Percentiles rank a stretch among this genome's conserved stretches.
Conservation (phyloP, 2,888 invertebrate species). For the Orchesella flavescens region DNA sequence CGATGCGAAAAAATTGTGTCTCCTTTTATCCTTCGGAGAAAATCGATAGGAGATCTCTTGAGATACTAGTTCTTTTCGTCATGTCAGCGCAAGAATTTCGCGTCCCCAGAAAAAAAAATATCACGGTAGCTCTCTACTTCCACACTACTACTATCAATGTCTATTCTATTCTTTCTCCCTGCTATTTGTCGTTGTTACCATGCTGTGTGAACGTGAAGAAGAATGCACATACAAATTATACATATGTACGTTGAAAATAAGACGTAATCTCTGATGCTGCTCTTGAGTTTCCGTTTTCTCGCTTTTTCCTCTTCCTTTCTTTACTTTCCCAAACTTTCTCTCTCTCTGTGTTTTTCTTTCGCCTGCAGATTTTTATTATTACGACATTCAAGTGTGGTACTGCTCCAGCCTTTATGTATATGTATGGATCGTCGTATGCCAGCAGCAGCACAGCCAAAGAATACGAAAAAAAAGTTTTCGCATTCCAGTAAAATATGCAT, state of each 20-base stretch:
- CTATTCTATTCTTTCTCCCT: not conserved
- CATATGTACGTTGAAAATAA: no score
- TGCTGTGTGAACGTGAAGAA: no score
- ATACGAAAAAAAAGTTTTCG: conserved; percentile 40
- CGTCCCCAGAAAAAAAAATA: conserved; percentile 9
- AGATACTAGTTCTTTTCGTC: conserved; percentile 40
- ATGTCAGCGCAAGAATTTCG: conserved; percentile 32
- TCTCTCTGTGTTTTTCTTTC: conserved; percentile 4
- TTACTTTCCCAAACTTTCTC: conserved; percentile 9
- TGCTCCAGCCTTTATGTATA: not conserved
- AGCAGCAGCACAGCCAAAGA: no score
- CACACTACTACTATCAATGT: conserved; percentile 1
- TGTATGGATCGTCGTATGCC: no score
- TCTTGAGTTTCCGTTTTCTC: conserved; percentile 27
- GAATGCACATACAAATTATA: no score
- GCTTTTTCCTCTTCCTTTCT: not conserved
- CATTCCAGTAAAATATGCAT: conserved; percentile 61
- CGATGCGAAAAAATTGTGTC: conserved; percentile 56
- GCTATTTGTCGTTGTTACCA: conserved; percentile 17
- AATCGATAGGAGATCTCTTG: conserved; percentile 59
- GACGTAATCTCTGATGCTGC: not conserved
- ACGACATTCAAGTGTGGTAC: conserved; percentile 22
- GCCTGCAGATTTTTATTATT: not conserved
- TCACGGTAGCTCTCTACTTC: not conserved
- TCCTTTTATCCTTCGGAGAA: conserved; percentile 63